Evolutionary conservation across 2,888 invertebrate species (phyloP), one percentile per base, ranked within the genome.

Genomic region (Flexamia atlantica): DNA sequence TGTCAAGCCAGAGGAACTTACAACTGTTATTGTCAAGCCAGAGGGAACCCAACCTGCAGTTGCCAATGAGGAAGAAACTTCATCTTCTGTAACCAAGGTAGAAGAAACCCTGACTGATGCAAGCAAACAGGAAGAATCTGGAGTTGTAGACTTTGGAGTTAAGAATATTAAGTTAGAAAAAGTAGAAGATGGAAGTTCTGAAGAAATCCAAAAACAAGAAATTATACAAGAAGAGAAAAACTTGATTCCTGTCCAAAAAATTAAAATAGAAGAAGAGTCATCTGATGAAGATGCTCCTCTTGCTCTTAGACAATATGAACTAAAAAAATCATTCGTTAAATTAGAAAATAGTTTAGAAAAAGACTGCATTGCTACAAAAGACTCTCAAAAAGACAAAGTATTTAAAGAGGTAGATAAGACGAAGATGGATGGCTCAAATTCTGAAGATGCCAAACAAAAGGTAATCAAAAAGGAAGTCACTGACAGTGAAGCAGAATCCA

Each of bases 211-310:
- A 86, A 90, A 90, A 85, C 46, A 82, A 40, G 93, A 92, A 88
- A 90, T 89, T 42, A 93, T 91, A 87, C 91, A 90, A 40, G 89
- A 86, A 81, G 91, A 90, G 89, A 85, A 85, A 81, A 81, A 88
- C 20, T 64, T 64, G 14, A 5, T 30, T 28, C 28, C 64, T 14
- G 0, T 28, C 46, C 85, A 60, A 82, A 83, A 82, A 83, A 84
- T 64, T 28, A 84, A 81, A 36, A 74, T 70, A 53, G 84, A 81
- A 85, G 79, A 85, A 60, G 85, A 85, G n/a, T 83, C 85, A 0
- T 87, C 86, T 60, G 86, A 87, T 74, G 86, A 87, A 82, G 85
- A 86, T 70, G 82, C 86, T n/a, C 82, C 85, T 7, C 84, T 86
- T 36, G 74, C 86, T 36, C 14, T 60, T 17, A 82, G 80, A 50